phyloP scores from a whole-genome alignment of 2,888 invertebrate species.

The Antitype chi region DNA sequence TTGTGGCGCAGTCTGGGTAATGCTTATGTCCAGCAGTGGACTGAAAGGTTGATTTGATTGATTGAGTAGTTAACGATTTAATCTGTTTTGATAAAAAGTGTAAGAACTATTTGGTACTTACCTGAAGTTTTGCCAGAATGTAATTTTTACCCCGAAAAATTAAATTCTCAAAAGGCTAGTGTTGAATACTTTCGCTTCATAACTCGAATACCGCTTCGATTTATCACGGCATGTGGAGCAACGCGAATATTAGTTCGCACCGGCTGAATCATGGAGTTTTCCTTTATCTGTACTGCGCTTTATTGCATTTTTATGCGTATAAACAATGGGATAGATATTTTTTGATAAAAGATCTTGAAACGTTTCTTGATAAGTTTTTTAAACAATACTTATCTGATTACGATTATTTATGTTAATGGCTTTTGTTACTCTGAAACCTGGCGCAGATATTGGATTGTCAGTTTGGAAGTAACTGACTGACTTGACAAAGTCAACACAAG shows the following conservation, averaged over 20 bases:
- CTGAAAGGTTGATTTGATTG: neutral
- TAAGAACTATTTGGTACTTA: neutral
- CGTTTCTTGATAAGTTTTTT: neutral
- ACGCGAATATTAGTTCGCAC: conserved; percentile 22
- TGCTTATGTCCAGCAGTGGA: neutral
- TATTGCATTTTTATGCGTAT: conserved; percentile 43
- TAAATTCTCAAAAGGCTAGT: conserved; percentile 10
- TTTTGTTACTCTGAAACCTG: neutral
- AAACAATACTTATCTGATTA: neutral
- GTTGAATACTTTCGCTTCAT: conserved; percentile 2
- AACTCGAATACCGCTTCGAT: neutral
- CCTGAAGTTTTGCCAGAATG: neutral
- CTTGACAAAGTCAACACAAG: too few relatives aligned
- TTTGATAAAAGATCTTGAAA: neutral
- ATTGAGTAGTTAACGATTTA: neutral
- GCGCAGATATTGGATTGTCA: neutral
- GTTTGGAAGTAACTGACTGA: neutral
- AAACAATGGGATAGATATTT: conserved; percentile 19
- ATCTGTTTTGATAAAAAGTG: neutral
- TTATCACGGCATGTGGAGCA: conserved; percentile 21
- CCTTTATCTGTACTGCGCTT: conserved; percentile 8
- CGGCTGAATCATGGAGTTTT: neutral
- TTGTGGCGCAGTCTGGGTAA: neutral
- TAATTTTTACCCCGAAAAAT: neutral
- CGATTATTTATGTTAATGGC: neutral